Conservation (phyloP, 2,113 vertebrate species). For the Xenus cinereus region DNA sequence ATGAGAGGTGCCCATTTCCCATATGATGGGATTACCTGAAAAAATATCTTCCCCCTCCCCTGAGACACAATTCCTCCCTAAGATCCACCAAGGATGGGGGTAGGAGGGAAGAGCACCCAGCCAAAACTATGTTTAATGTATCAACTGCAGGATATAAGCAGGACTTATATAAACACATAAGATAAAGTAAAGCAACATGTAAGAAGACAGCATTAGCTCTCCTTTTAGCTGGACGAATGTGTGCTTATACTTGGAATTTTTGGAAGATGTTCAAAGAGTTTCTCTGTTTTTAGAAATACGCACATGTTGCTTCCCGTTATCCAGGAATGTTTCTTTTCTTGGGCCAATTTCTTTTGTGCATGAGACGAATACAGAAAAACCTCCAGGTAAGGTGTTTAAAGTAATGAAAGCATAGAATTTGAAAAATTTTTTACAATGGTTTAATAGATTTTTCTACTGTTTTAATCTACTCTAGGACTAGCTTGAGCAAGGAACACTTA, state of each 20-base stretch:
- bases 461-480: constrained; percentile 12
- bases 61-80: not conserved
- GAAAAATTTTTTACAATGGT: constrained; percentile 9
- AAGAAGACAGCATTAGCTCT: not conserved
- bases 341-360: constrained; percentile 49
- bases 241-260: not conserved
- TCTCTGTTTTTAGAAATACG: constrained; percentile 39
- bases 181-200: not conserved
- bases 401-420: constrained; percentile 28
- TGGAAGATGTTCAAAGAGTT: constrained; percentile 63
- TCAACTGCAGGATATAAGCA: not conserved
- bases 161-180: not conserved
- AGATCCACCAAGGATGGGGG: not conserved
- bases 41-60: not conserved
- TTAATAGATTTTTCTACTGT: constrained; percentile 20
- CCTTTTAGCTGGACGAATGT: constrained; percentile 22
- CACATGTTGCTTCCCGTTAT: constrained; percentile 62
- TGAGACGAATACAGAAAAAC: constrained; percentile 31
- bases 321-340: constrained; percentile 70
- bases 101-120: not conserved
- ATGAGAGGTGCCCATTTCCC: not conserved
- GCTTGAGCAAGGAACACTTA: constrained; percentile 26
- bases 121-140: not conserved
- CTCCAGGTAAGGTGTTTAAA: constrained; percentile 56
- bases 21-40: not conserved